Conservation (phyloP, 64 coral and sea anemone genomes). For the Dendrophyllia cribrosa region DNA sequence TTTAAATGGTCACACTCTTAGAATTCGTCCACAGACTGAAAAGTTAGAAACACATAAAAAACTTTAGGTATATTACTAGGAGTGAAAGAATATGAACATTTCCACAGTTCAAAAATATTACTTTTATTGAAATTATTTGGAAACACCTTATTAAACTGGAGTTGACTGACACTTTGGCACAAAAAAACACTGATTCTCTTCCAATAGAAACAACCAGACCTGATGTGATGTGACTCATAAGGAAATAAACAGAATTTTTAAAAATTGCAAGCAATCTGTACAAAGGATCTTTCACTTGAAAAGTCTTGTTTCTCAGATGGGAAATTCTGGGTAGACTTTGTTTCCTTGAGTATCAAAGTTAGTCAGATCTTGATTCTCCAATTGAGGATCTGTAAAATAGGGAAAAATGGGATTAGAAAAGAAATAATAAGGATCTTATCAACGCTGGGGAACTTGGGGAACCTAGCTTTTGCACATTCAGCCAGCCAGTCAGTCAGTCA, state of each 20-base stretch:
- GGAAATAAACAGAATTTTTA: not conserved
- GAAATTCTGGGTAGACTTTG: slow-evolving; percentile 1
- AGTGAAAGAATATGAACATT: too few relatives aligned
- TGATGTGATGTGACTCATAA: not conserved
- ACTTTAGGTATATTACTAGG: too few relatives aligned
- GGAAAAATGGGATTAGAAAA: not conserved
- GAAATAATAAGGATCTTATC: too few relatives aligned
- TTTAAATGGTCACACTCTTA: too few relatives aligned
- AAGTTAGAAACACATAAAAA: too few relatives aligned
- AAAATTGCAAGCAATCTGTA: not conserved
- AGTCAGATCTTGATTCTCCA: slow-evolving; percentile 16
- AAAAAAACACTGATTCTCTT: not conserved
- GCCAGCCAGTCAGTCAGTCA: too few relatives aligned
- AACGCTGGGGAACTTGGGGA: too few relatives aligned
- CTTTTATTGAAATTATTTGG: too few relatives aligned
- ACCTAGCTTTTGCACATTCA: too few relatives aligned
- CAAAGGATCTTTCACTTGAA: not conserved
- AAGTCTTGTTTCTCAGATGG: not conserved
- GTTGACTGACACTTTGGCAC: not conserved
- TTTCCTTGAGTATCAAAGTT: slow-evolving; percentile 30
- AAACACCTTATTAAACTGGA: too few relatives aligned
- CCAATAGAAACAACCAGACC: not conserved
- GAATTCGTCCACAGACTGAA: too few relatives aligned
- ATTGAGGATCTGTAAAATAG: slow-evolving; percentile 28
- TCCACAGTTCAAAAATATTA: too few relatives aligned